phyloP scores from a whole-genome alignment of 2,888 invertebrate species.

The Frankliniella fusca region DNA sequence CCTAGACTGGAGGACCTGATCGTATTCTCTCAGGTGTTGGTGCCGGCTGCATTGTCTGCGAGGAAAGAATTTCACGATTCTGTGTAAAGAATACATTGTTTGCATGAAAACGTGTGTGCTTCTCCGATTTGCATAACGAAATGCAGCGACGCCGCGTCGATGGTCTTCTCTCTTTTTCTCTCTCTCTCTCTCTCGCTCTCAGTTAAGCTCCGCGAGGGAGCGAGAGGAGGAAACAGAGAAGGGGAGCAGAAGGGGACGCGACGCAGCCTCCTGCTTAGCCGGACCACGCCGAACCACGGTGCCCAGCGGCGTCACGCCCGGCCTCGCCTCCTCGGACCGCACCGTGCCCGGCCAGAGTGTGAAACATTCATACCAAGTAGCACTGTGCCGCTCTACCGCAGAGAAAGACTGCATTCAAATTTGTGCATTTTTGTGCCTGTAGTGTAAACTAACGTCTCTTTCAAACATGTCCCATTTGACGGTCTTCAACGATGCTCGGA shows the following conservation, averaged over 20 bases:
- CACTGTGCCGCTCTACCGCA: no score
- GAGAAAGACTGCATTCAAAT: no score
- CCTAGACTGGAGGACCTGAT: no score
- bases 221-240: not conserved
- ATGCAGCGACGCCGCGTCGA: constrained; percentile 3
- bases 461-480: no score
- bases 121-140: constrained; percentile 17
- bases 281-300: not conserved
- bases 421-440: no score
- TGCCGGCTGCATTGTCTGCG: constrained; percentile 3
- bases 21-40: constrained; percentile 24
- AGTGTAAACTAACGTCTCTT: no score
- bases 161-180: not conserved
- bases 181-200: not conserved
- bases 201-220: not conserved
- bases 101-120: constrained; percentile 24
- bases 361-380: constrained; percentile 7
- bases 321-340: not conserved
- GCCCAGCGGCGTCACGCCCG: not conserved
- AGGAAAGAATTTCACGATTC: constrained; percentile 17
- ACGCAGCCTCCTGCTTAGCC: not conserved
- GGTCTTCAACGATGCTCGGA: no score
- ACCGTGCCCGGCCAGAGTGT: not conserved
- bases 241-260: not conserved
- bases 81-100: constrained; percentile 24